Evolutionary conservation across 2,888 invertebrate species (phyloP), one percentile per base, ranked within the genome.

Genomic region (Troilus luridus): DNA sequence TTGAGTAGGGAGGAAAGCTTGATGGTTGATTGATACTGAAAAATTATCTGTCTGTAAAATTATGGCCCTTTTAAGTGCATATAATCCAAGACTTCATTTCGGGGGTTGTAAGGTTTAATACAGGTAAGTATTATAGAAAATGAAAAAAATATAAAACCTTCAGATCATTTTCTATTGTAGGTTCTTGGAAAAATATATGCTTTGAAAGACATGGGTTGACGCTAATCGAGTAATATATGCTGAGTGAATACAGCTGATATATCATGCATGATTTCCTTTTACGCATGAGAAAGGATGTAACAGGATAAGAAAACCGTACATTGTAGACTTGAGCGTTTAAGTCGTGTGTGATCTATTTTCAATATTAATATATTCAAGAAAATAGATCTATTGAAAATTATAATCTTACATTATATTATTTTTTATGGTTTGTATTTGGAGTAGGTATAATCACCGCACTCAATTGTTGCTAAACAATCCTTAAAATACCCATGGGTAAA

Each of bases 201-300:
- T 77, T 77, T 77, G 0, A 41, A 41, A 77, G 27, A 77, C 41
- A 77, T 77, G 14, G 41, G 72, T 41, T 41, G 17, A 77, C 17
- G 41, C 27, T 77, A 41, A 77, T 77, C 72, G 72, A 77, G 27
- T 77, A 77, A 77, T 77, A 41, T 77, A 77, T 77, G 27, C 19
- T 77, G 41, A 77, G 72, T 12, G 72, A 77, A 77, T 77, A 77
- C 72, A 77, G 72, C 72, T 77, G 5, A 77, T 77, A 77, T 77
- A 41, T 77, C 27, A 77, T 7, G 27, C 72, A 27, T 77, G 72
- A 77, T 41, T 41, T 77, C 41, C 19, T 77, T 41, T 77, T 41
- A 41, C 41, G 41, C 1, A 77, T 8, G 72, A 9, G 5, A 27
- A 77, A 8, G 41, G 41, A n/a, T 17, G 17, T 8, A 19, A 12